Base-by-base conservation (phyloP, 2,888 invertebrate species). In the Lasioglossum vierecki region DNA sequence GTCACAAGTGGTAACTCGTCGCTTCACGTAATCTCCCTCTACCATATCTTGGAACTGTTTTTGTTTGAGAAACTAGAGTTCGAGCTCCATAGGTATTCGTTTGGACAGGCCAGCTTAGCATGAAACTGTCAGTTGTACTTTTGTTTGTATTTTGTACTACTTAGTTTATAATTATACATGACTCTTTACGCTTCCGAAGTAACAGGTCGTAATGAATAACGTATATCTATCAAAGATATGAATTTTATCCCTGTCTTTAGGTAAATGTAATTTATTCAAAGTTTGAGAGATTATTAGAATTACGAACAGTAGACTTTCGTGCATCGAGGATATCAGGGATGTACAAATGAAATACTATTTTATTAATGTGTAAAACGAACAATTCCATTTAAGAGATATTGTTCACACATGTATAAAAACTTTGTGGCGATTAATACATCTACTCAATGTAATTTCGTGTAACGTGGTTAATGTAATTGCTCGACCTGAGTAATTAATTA, bases 401-500 rank as follows among this genome's bases (percentile, higher is more conserved):
- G 22, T 68, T 68, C 68, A 35, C 22, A 4, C 22, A 22, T 39
- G 4, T 39, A 41, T 22, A 68, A 39, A 68, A 68, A 18, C 22
- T 41, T 5, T 2, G n/a, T 41, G 11, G n/a, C 6, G 22, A 44
- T 22, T 30, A n/a, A 53, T 68, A 4, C 26, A 2, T 11, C 13
- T 22, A 63, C 3, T 63, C 4, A 30, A 11, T 22, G 0, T 44
- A 63, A 13, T 70, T n/a, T 41, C n/a, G 13, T 41, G 13, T 18
- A 76, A 46, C 44, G 4, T 44, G 44, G 30, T 11, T 35, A 41
- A 76, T 41, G 9, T 76, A 60, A 76, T 76, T 49, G 15, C 49
- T 22, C 30, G 18, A 26, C 35, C 49, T 26, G 8, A 13, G 39
- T 76, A 71, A 81, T 76, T 81, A 76, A 82, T 82, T 80, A 78